Base-by-base conservation (phyloP, 2,888 invertebrate genomes). In the Cheilosia soror region DNA sequence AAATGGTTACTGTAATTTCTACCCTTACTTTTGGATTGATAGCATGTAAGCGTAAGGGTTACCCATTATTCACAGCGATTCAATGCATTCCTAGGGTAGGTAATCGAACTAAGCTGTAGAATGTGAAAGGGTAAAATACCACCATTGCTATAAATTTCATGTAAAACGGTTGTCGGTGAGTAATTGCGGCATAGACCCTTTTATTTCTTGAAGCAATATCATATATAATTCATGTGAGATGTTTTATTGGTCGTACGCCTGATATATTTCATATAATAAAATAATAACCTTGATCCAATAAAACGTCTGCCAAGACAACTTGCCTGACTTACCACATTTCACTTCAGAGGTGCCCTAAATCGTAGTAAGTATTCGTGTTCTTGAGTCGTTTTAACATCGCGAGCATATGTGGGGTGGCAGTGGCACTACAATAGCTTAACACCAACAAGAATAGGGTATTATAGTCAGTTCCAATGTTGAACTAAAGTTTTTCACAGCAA, bases 201-300 rank as follows among this genome's bases (percentile, higher is more conserved):
- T 58, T 37, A 33, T 33, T 20, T 29, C 33, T 49, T 40, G 11
- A 40, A 11, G 49, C 27, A 33, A 25, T 40, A n/a, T n/a, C 25
- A 5, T 27, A 15, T 27, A 60, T 49, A 47, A 58, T 51, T 5
- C n/a, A 7, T 37, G 37, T 20, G 33, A 25, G 42, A 27, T 20
- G 40, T 60, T 51, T 37, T 27, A 47, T 47, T 40, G 57, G 40
- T 15, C 40, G 11, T 20, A 42, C 15, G n/a, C 5, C 15, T 0
- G 57, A 66, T 65, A 47, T 47, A 33, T 63, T 53, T 37, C 63
- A 58, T 65, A 65, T 65, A 65, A 58, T 57, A 51, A 75, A 57
- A 40, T 65, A 57, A 47, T 75, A 66, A 58, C 75, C 75, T 66
- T 75, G 65, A 75, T 75, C 75, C 49, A 58, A 66, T 66, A 75